phyloP scores from a whole-genome alignment of 2,113 vertebrate genomes.

The Nymphicus hollandicus region DNA sequence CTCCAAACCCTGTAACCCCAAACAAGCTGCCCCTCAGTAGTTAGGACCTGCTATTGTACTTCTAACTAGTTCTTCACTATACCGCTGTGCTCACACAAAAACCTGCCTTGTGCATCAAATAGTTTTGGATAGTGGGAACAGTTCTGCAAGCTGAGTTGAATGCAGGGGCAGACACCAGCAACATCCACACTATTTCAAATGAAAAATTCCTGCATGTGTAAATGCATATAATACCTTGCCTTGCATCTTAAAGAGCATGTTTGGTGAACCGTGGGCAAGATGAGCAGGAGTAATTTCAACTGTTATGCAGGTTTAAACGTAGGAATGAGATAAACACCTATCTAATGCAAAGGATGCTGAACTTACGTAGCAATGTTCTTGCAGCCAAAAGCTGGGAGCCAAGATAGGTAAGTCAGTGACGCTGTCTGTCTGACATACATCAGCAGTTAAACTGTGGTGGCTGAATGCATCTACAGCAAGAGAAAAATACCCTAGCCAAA shows the following conservation, averaged over 20 bases:
- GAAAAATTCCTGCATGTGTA: neutral
- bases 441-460: neutral
- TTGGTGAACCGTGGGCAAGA: neutral
- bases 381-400: neutral
- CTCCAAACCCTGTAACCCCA: neutral
- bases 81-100: neutral
- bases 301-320: neutral
- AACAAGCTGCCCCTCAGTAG: rapidly evolving
- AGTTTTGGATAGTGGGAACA: neutral
- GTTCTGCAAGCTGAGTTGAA: neutral
- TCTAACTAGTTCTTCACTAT: neutral
- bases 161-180: neutral
- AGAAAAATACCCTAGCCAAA: neutral
- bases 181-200: neutral
- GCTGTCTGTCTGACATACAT: neutral
- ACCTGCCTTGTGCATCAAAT: neutral
- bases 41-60: neutral
- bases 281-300: neutral
- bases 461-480: neutral
- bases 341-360: neutral
- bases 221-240: neutral
- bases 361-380: neutral
- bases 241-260: neutral
- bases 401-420: neutral
- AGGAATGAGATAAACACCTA: neutral